These are phyloP conservation scores for Tetanocera ferruginea DNA, from an alignment of 2,888 invertebrate species.

Conservation along the genomic window DNA sequence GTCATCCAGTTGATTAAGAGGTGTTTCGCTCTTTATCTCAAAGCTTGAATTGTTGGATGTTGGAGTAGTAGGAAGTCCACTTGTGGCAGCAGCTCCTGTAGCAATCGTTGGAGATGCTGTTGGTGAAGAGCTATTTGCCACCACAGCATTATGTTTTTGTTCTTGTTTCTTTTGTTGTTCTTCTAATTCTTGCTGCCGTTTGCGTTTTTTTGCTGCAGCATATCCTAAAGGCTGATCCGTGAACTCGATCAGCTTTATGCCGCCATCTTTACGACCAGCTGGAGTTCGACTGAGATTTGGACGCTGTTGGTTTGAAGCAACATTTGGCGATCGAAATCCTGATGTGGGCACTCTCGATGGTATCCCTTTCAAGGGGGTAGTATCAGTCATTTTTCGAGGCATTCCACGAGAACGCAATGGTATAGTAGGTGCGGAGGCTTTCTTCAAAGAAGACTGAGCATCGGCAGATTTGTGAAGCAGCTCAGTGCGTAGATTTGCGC, in stretches of 20 bases:
- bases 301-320: conserved; percentile 65
- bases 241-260: conserved; percentile 94
- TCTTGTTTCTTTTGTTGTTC: conserved; percentile 77
- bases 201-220: conserved; percentile 88
- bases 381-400: conserved; percentile 97
- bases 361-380: conserved; percentile 92
- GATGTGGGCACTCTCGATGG: conserved; percentile 83
- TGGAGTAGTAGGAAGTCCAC: conserved; percentile 61
- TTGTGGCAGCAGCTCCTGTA: conserved; percentile 45
- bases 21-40: conserved; percentile 62
- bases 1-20: conserved; percentile 56
- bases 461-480: conserved; percentile 92
- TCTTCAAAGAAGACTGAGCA: conserved; percentile 89
- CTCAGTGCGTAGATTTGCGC: conserved; percentile 90
- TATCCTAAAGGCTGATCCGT: conserved; percentile 91
- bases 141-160: conserved; percentile 66
- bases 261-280: conserved; percentile 86
- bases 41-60: conserved; percentile 58
- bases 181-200: conserved; percentile 82
- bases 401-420: conserved; percentile 88
- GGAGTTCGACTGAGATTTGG: conserved; percentile 75
- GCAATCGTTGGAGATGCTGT: conserved; percentile 50
- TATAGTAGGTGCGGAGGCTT: conserved; percentile 88
- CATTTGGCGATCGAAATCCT: conserved; percentile 74
- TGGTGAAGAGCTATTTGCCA: conserved; percentile 65